Evolutionary conservation across 1,140 invertebrate species (phyloP), one percentile per base, ranked within the genome.

Genomic region (Atta cephalotes): DNA sequence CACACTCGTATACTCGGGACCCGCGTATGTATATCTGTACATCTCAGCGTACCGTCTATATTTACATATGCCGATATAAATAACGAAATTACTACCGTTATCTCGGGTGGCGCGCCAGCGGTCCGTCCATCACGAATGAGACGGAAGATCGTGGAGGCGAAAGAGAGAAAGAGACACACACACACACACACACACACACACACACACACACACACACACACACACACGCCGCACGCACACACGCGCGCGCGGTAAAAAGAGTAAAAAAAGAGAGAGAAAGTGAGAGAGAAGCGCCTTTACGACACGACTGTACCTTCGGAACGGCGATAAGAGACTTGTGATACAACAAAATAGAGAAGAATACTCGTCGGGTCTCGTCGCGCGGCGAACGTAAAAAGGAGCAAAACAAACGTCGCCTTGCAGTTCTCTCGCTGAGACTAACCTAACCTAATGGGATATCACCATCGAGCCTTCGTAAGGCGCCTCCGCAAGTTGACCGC

Each of bases 61-160:
- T 89, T 91, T 92, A 89, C 90, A 91, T 87, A 87, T 86, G 86
- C 65, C 85, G 87, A 85, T 89, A 93, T 91, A 93, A 92, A 93
- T 93, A 92, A 92, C 88, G 68, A 90, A 92, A 87, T 80, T 89
- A 90, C 65, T 79, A 78, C 28, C 79, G 60, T 72, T 74, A 63
- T 39, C 28, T 76, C 80, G 56, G n/a, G 2, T 84, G 39, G 80
- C 56, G 58, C 70, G 79, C 65, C 56, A 84, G 80, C 56, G 39
- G 18, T 53, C n/a, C 60, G 60, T 85, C 53, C 45, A 21, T 85
- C 45, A 53, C n/a, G 81, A 66, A 84, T 16, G 86, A 53, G 56
- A 25, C 53, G 25, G 21, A 74, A 28, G 49, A 53, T 79, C 9
- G 31, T 10, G 65, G 4, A 39, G 35, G 18, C 25, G 39, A 35